Percentiles rank a stretch among this genome's conserved stretches.
These are phyloP conservation scores for Pteropus alecto DNA, from an alignment of 2,113 vertebrate genomes.

Conservation along the genomic window DNA sequence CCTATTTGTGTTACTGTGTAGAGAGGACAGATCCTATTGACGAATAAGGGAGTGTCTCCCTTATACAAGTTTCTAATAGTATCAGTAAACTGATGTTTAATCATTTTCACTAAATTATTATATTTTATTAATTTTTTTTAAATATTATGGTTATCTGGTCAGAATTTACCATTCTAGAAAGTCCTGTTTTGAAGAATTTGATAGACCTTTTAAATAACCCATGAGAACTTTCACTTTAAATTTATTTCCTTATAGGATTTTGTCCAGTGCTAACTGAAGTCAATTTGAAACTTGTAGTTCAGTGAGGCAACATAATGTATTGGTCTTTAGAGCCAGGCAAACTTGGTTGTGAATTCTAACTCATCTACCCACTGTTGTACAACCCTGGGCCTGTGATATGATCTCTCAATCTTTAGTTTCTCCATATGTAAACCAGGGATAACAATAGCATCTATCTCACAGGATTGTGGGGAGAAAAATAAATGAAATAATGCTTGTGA, in stretches of 20 bases:
- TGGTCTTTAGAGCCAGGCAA: neutral
- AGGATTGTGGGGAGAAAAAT: neutral
- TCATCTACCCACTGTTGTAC: neutral
- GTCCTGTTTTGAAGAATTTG: neutral
- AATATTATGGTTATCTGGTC: neutral
- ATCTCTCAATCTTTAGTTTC: neutral
- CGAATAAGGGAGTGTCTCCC: neutral
- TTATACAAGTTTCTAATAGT: neutral
- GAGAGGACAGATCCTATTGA: neutral
- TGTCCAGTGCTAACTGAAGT: neutral
- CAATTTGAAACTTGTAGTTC: neutral
- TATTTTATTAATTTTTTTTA: neutral
- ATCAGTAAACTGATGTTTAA: neutral
- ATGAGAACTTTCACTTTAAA: neutral
- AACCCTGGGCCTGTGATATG: neutral
- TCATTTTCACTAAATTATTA: neutral
- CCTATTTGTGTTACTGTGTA: neutral
- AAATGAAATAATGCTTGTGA: neutral
- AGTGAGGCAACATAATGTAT: neutral
- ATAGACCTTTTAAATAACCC: neutral
- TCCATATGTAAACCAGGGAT: neutral
- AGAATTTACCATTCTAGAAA: constrained; percentile 1
- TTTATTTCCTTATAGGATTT: neutral
- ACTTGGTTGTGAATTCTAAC: neutral
- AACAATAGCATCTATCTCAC: neutral